Evolutionary conservation across 2,797 vertebrate species (phyloP).

Genomic region (Sebastes alutus): DNA sequence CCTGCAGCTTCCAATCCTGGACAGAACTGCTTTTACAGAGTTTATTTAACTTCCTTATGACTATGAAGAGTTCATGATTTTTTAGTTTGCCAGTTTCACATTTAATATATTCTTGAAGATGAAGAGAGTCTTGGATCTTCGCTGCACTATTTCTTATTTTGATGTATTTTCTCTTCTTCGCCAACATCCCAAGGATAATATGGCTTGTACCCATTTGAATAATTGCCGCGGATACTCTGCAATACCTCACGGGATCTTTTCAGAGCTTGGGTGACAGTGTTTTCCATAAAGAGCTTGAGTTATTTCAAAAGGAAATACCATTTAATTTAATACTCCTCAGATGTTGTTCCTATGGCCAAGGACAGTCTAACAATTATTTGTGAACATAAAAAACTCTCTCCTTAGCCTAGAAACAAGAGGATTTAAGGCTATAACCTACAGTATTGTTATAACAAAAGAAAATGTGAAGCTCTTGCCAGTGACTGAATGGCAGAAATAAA

Average conservation of each 20-base stretch:
- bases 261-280: conserved; percentile 32
- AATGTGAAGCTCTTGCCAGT: not conserved
- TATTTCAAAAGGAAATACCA: conserved; percentile 36
- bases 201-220: conserved; percentile 57
- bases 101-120: conserved; percentile 55
- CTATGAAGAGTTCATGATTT: conserved; percentile 46
- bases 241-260: conserved; percentile 40
- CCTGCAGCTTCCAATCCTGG: not conserved
- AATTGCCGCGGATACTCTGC: conserved; percentile 42
- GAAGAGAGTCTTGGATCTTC: conserved; percentile 37
- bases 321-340: conserved; percentile 23
- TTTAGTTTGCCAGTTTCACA: conserved; percentile 25
- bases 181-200: conserved; percentile 66
- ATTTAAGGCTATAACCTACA: not conserved
- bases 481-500: not conserved
- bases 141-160: conserved; percentile 46
- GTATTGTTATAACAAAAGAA: not conserved
- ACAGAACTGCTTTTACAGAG: conserved; percentile 3
- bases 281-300: conserved; percentile 34
- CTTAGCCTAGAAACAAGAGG: conserved; percentile 7
- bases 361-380: conserved; percentile 47
- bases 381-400: conserved; percentile 1
- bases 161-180: conserved; percentile 45
- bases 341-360: conserved; percentile 55
- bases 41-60: conserved; percentile 41